Conservation (phyloP, 2,797 vertebrate species). For the Chloroceryle inda region DNA sequence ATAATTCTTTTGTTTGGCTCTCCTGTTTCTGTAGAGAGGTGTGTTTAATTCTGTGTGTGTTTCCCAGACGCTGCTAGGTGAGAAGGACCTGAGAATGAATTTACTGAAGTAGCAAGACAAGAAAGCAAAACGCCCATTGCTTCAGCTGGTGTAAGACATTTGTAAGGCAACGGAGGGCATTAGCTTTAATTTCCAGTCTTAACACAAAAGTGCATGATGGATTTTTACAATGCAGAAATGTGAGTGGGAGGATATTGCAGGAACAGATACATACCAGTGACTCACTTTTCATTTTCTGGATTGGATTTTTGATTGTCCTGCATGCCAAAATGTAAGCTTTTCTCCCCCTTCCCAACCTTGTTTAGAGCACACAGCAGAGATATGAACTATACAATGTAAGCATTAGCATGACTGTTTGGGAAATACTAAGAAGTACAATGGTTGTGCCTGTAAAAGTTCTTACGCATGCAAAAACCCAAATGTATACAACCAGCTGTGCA, state of each 20-base stretch:
- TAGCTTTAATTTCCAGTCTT: slow-evolving; percentile 25
- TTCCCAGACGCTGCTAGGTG: not conserved
- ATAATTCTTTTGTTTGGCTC: not conserved
- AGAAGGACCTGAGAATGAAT: not conserved
- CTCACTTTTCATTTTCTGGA: not conserved
- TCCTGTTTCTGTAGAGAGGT: not conserved
- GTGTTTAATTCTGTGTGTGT: not conserved
- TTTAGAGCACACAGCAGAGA: slow-evolving; percentile 10
- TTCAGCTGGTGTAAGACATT: not conserved
- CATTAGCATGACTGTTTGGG: not conserved
- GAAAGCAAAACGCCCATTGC: not conserved
- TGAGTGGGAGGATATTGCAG: not conserved
- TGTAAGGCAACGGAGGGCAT: not conserved
- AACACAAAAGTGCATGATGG: not conserved
- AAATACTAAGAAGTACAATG: not conserved
- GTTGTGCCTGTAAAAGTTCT: not conserved
- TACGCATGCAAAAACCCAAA: not conserved
- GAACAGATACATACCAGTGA: not conserved
- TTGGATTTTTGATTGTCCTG: slow-evolving; percentile 11
- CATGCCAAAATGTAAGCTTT: not conserved
- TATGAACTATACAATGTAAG: not conserved
- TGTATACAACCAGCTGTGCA: not conserved
- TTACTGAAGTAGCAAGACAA: not conserved
- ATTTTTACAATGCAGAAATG: slow-evolving; percentile 28
- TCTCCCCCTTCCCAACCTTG: not conserved